Conservation (phyloP, 2,113 vertebrate genomes). For the Barnardius zonarius region DNA sequence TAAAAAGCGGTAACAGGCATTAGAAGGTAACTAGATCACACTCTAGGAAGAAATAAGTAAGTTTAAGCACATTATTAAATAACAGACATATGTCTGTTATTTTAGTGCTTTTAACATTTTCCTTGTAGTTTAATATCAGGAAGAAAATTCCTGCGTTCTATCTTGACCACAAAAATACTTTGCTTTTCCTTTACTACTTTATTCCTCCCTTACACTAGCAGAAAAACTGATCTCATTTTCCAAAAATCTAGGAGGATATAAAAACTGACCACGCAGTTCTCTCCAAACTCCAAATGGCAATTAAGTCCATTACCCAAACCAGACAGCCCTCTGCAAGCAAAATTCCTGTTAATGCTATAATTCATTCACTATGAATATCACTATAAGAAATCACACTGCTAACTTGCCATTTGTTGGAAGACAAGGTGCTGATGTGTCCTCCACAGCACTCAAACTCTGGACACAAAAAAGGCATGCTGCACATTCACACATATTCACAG, state of each 20-base stretch:
- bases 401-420: neutral
- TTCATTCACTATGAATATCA: neutral
- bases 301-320: neutral
- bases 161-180: slow-evolving; percentile 25
- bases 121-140: neutral
- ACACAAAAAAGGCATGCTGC: neutral
- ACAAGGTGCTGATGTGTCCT: neutral
- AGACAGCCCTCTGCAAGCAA: neutral
- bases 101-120: slow-evolving; percentile 2
- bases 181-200: neutral
- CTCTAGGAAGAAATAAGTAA: neutral
- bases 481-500: neutral
- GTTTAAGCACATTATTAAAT: neutral
- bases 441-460: neutral
- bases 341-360: neutral
- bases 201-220: neutral
- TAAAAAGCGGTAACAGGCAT: neutral
- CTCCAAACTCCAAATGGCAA: neutral
- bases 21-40: neutral
- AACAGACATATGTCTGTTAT: neutral
- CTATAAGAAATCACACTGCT: neutral
- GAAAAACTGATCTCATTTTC: slow-evolving; percentile 45
- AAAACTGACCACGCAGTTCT: neutral
- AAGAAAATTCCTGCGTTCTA: neutral
- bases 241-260: slow-evolving; percentile 1